These are phyloP conservation scores for Pristis pectinata DNA, from an alignment of 2,797 vertebrate genomes.

Conservation along the genomic window DNA sequence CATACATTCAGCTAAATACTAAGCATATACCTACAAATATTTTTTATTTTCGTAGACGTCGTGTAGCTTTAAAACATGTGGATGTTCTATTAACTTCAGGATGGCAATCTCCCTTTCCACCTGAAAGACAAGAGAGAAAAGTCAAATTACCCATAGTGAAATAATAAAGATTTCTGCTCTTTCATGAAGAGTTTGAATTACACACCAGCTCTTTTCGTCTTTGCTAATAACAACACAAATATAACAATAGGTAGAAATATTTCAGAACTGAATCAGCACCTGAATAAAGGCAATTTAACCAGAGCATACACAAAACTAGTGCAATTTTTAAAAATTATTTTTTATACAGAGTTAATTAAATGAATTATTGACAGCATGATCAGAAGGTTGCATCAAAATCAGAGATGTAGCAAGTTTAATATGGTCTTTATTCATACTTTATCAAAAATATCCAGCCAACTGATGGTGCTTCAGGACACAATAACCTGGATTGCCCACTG, in stretches of 20 bases:
- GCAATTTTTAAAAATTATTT: background rate
- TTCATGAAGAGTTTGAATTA: background rate
- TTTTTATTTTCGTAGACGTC: slow-evolving; percentile 98
- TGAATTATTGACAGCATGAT: background rate
- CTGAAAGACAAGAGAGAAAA: slow-evolving; percentile 57
- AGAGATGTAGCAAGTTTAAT: background rate
- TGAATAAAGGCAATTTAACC: background rate
- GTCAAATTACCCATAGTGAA: background rate
- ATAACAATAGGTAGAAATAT: background rate
- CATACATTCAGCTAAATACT: slow-evolving; percentile 40
- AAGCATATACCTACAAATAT: slow-evolving; percentile 83
- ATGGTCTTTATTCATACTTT: background rate
- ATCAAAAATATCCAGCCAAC: background rate
- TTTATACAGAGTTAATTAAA: background rate
- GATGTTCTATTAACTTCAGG: slow-evolving; percentile 95
- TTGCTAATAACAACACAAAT: background rate
- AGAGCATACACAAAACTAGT: background rate
- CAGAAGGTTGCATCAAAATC: background rate
- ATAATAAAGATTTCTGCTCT: background rate
- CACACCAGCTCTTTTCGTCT: background rate
- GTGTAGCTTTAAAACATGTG: slow-evolving; percentile 92
- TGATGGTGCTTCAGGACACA: background rate
- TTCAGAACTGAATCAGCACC: background rate
- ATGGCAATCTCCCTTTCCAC: slow-evolving; percentile 96
- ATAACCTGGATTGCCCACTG: no score